Conservation (phyloP, 2,888 invertebrate genomes). For the Biston betularia region DNA sequence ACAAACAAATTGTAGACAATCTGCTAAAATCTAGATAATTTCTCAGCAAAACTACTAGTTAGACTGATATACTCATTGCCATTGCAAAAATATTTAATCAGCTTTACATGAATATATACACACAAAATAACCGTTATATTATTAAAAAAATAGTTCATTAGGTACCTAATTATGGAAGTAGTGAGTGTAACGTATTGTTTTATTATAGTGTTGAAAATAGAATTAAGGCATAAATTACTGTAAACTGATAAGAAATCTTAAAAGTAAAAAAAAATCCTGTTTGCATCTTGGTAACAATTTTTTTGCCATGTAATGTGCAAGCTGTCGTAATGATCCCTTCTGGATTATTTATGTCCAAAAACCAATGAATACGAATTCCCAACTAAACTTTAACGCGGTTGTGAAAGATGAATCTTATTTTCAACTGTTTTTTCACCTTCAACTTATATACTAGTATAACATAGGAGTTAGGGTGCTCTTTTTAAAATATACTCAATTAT, state of each 20-base stretch:
- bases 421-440: conserved; percentile 52
- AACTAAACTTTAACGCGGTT: conserved; percentile 48
- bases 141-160: conserved; percentile 37
- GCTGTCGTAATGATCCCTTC: background rate
- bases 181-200: conserved; percentile 22
- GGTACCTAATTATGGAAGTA: conserved; percentile 14
- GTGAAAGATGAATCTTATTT: conserved; percentile 55
- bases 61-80: conserved; percentile 66
- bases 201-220: conserved; percentile 12
- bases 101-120: conserved; percentile 60
- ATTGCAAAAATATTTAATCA: conserved; percentile 59
- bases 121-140: conserved; percentile 35
- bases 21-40: conserved; percentile 28
- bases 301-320: conserved; percentile 8
- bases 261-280: background rate
- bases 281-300: conserved; percentile 1
- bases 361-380: conserved; percentile 26
- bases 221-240: conserved; percentile 11
- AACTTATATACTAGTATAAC: conserved; percentile 42
- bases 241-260: background rate
- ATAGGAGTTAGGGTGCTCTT: conserved; percentile 61
- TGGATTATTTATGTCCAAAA: conserved; percentile 9
- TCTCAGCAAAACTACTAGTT: conserved; percentile 59
- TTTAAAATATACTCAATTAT: conserved; percentile 53
- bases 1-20: conserved; percentile 33